Evolutionary conservation across 1,140 invertebrate species (phyloP).

Genomic region (Gryon sp.): DNA sequence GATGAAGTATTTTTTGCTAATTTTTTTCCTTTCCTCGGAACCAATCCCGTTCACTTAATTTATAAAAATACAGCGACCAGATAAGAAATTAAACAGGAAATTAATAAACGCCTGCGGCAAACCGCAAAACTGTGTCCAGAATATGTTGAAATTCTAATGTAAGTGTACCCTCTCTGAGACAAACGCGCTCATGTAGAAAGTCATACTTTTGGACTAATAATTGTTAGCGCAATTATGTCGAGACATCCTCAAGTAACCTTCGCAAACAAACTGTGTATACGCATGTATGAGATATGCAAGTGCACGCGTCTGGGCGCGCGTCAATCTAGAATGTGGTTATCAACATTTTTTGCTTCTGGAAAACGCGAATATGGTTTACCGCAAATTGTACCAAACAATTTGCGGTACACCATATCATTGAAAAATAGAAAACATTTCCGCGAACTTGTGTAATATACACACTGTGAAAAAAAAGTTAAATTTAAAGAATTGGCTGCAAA

Average conservation of each 20-base stretch:
- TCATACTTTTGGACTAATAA: conserved; percentile 47
- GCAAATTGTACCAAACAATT: conserved; percentile 50
- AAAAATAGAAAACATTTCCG: conserved; percentile 57
- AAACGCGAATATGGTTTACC: conserved; percentile 43
- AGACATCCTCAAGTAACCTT: conserved; percentile 37
- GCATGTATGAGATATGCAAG: background rate
- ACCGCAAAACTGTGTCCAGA: conserved; percentile 34
- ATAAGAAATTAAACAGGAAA: conserved; percentile 48
- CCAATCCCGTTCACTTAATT: conserved; percentile 16
- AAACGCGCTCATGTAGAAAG: conserved; percentile 36
- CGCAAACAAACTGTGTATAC: background rate
- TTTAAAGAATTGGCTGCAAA: conserved; percentile 7
- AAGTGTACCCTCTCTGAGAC: conserved; percentile 9
- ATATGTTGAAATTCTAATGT: conserved; percentile 47
- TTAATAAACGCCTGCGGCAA: conserved; percentile 46
- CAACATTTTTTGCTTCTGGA: conserved; percentile 25
- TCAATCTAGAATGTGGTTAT: conserved; percentile 51
- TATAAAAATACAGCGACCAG: conserved; percentile 32
- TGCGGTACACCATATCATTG: conserved; percentile 50
- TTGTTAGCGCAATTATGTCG: conserved; percentile 50
- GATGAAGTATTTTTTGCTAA: background rate
- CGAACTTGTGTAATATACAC: conserved; percentile 39
- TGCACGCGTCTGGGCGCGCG: conserved; percentile 36
- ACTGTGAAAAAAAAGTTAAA: conserved; percentile 10
- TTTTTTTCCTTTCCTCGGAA: background rate